phyloP scores from a whole-genome alignment of 2,113 vertebrate species.

The Montifringilla adamsi region DNA sequence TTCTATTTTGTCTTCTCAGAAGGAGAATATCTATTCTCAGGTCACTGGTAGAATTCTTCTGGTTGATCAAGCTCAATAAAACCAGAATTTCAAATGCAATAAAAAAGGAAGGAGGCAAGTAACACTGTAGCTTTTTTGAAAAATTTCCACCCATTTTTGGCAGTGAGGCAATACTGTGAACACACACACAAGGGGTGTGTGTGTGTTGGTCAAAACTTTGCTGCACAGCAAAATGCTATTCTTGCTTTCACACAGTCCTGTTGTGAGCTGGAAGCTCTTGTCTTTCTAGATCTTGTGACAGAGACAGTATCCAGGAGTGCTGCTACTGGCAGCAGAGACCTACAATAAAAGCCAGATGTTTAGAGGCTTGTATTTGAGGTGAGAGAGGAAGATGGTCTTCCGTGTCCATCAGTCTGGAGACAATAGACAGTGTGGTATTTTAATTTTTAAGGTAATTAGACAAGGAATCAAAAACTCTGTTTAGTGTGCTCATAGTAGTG shows the following conservation, averaged over 20 bases:
- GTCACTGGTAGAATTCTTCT: background rate
- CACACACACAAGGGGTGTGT: no score
- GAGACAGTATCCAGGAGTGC: background rate
- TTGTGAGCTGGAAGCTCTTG: background rate
- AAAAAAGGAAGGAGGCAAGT: background rate
- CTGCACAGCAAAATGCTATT: background rate
- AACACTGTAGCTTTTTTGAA: background rate
- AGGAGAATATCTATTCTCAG: background rate
- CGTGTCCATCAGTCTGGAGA: background rate
- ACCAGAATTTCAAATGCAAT: background rate
- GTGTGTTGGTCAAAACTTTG: background rate
- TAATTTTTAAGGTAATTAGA: background rate
- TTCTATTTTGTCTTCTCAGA: background rate
- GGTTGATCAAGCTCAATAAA: background rate
- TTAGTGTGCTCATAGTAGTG: background rate
- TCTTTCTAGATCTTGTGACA: background rate
- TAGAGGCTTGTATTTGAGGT: background rate
- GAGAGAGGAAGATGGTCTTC: background rate
- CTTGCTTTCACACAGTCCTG: background rate
- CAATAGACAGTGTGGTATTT: background rate
- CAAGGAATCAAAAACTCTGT: background rate
- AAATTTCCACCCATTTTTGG: background rate
- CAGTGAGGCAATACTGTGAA: background rate
- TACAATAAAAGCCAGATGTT: background rate
- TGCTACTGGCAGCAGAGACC: background rate